Evolutionary conservation across 2,888 invertebrate genomes (phyloP).

Genomic region (Platypus cylindrus): DNA sequence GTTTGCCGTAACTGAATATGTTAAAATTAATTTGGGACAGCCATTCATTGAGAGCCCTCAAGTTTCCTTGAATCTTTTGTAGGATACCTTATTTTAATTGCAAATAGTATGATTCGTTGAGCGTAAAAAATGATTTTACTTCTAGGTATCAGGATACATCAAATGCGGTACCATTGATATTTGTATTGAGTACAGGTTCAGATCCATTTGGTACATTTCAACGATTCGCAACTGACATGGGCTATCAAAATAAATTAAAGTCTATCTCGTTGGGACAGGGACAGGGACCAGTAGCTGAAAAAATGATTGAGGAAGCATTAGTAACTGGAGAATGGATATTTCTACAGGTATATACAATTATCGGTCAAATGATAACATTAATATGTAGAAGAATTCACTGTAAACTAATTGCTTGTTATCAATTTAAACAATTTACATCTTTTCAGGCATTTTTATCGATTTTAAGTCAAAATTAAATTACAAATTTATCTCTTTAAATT

Average conservation of each 20-base stretch:
- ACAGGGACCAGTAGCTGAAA: constrained; percentile 80
- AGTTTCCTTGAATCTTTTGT: constrained; percentile 53
- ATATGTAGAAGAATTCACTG: too few relatives aligned
- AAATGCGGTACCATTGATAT: constrained; percentile 64
- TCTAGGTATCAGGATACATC: constrained; percentile 60
- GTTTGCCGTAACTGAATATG: constrained; percentile 69
- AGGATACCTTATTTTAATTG: constrained; percentile 24
- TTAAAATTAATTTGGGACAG: constrained; percentile 60
- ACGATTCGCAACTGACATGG: constrained; percentile 66
- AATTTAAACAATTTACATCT: too few relatives aligned
- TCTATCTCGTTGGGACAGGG: constrained; percentile 86
- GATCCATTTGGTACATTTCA: constrained; percentile 78
- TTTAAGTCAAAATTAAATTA: too few relatives aligned
- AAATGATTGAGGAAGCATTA: constrained; percentile 58
- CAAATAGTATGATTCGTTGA: constrained; percentile 6
- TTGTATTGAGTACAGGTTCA: constrained; percentile 77
- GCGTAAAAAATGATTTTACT: neutral
- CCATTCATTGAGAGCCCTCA: constrained; percentile 74
- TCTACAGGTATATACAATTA: constrained; percentile 70
- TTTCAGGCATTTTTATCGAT: too few relatives aligned
- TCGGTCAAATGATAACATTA: too few relatives aligned
- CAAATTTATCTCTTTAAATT: too few relatives aligned
- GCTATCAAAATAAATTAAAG: constrained; percentile 52
- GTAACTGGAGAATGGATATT: constrained; percentile 79
- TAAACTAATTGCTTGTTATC: too few relatives aligned